A percentile compares a stretch with the other conserved stretches of the same genome.
Conservation (phyloP, 2,888 invertebrate genomes). For the Trypoxylon attenuatum region DNA sequence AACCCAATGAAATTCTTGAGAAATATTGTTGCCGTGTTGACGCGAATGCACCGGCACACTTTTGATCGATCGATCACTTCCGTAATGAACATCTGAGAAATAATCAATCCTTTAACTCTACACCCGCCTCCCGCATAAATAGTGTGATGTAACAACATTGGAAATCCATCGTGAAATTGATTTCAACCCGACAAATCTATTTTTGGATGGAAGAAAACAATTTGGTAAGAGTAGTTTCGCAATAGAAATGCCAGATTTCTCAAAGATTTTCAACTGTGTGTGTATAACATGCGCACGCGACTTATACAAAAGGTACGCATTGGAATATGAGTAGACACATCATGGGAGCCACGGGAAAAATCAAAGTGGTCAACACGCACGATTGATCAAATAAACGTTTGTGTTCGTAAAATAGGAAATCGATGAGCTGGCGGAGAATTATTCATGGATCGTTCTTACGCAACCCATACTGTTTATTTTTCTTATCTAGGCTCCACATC, state of each 20-base stretch:
- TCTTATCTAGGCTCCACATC: not conserved
- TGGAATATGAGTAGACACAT: not conserved
- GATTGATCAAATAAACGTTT: not conserved
- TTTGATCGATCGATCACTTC: not conserved
- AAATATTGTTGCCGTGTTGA: slow-evolving; percentile 17
- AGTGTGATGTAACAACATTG: too few species aligned
- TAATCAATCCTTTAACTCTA: not conserved
- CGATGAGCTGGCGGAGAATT: not conserved
- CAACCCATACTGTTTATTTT: not conserved
- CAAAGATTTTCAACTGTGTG: slow-evolving; percentile 6
- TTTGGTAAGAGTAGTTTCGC: too few species aligned
- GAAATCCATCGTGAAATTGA: too few species aligned
- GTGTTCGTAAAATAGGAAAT: not conserved
- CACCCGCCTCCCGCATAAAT: too few species aligned
- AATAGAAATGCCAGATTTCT: too few species aligned
- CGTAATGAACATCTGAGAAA: not conserved
- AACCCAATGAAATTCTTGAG: slow-evolving; percentile 3
- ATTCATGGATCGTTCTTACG: slow-evolving; percentile 4
- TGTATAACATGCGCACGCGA: not conserved
- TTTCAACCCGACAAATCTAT: too few species aligned
- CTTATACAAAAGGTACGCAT: not conserved
- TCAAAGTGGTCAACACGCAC: not conserved
- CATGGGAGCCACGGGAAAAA: slow-evolving; percentile 16
- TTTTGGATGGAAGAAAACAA: too few species aligned
- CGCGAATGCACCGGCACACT: not conserved